Evolutionary conservation across 2,888 invertebrate species (phyloP), one percentile per base, ranked within the genome.

Genomic region (Yponomeuta cagnagella): DNA sequence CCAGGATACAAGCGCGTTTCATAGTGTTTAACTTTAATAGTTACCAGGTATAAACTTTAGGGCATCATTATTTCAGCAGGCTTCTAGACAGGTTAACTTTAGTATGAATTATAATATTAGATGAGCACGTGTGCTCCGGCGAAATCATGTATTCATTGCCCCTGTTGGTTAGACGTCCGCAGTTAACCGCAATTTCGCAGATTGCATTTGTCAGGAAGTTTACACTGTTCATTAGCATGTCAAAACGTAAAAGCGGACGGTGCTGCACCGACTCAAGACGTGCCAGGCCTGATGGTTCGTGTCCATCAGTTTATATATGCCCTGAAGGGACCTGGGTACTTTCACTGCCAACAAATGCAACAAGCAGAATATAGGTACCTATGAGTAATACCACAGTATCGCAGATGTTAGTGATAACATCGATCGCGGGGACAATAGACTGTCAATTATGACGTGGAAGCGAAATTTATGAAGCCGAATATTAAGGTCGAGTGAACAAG

Each of bases 401-500:
- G 75, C 77, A 69, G 23, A 48, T 48, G 48, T 52, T 52, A 52
- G 9, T n/a, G 31, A 30, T 48, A 31, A 69, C 23, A 69, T 69
- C 52, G 58, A 33, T 69, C 48, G 12, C 48, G 48, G 80, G 83
- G 79, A 88, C 89, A 88, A 89, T 87, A 80, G 86, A 77, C 83
- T 72, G 76, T 80, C 76, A 74, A 77, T 76, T 79, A 83, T 87
- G 84, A 87, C 83, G 84, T 80, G 78, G 77, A 75, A 76, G 78
- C 75, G 76, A 79, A 84, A 83, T 87, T 87, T 86, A 87, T 87
- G 82, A 82, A 82, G 83, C 83, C 79, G 81, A 86, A 88, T 85
- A 89, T 88, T 86, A 82, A 86, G 88, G 88, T 89, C 84, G 83
- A 81, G 80, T 86, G 86, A 88, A 86, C 89, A 88, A 84, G 84